Base-by-base conservation (phyloP, 92 coral and sea anemone species). In the Galaxea fascicularis region DNA sequence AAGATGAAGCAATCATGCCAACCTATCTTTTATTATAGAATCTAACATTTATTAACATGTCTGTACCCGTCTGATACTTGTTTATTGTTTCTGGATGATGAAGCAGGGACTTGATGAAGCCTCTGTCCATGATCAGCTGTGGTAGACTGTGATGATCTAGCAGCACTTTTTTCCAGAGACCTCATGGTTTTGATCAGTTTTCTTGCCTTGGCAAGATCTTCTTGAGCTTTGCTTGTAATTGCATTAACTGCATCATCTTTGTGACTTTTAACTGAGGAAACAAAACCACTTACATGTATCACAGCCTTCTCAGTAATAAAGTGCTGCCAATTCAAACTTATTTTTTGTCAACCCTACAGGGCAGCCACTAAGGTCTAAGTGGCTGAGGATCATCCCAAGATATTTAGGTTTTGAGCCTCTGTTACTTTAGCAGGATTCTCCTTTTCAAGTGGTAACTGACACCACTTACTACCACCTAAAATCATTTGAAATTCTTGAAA, bases 131-230 rank as follows among this genome's bases (percentile, higher is more conserved):
- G 64, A 60, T 92, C 92, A 39, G 24, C 76, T 41, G 87, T 91
- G 27, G 74, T 35, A 31, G 51, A 54, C n/a, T 70, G 90, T 39
- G 79, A 85, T 18, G 90, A 22, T 69, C 86, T 84, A 52, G 91
- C 75, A 7, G 92, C 93, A 41, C 86, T 90, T 68, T 92, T 76
- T 57, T 90, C 91, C 54, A 94, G 74, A 26, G 95, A 80, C 45
- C 93, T 87, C 98, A 94, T 91, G 75, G 89, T 94, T 81, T 90
- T 85, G 35, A 88, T 86, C 71, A 94, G 76, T 51, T 89, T 73
- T 56, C 98, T 84, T 9, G 98, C 98, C 74, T 91, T 94, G 66
- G 89, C 98, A 54, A 94, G 86, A 41, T 93, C 92, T 65, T 89
- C 89, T 72, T 91, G 91, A 24, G 87, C 90, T 65, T 89, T 92